A percentile compares a stretch with the other conserved stretches of the same genome.
These are phyloP conservation scores for Megastigmus dorsalis DNA, from an alignment of 2,888 invertebrate genomes.

Conservation along the genomic window DNA sequence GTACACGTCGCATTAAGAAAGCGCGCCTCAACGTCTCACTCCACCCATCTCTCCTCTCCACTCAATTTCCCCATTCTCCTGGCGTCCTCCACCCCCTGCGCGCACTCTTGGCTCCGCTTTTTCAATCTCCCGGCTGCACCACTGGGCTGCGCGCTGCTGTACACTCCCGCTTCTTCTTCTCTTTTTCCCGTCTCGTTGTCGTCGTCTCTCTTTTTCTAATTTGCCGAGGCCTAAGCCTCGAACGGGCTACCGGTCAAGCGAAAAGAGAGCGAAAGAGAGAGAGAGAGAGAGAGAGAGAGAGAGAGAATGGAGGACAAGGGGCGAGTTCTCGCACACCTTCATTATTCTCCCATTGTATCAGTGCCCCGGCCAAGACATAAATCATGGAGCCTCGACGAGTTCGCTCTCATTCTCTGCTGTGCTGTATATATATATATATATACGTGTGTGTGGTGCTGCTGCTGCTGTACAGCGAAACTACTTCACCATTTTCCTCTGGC, in stretches of 20 bases:
- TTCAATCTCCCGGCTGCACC: slow-evolving; percentile 39
- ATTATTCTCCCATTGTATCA: slow-evolving; percentile 73
- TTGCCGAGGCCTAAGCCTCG: slow-evolving; percentile 66
- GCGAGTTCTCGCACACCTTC: slow-evolving; percentile 66
- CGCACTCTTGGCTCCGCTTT: slow-evolving; percentile 18
- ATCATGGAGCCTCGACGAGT: slow-evolving; percentile 60
- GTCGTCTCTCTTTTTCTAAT: slow-evolving; percentile 67
- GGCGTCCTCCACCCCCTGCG: too few species aligned
- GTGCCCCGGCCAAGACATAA: slow-evolving; percentile 67
- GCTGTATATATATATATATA: too few species aligned
- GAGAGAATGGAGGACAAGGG: slow-evolving; percentile 21
- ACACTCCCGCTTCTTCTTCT: slow-evolving; percentile 61
- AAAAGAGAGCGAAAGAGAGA: background rate
- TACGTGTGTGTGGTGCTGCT: too few species aligned
- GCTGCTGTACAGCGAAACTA: background rate
- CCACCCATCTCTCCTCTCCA: background rate
- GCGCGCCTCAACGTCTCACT: too few species aligned
- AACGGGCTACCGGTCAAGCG: slow-evolving; percentile 10
- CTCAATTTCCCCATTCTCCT: background rate
- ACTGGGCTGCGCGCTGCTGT: too few species aligned
- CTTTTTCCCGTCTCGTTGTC: slow-evolving; percentile 66
- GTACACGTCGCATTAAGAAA: too few species aligned
- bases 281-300: slow-evolving; percentile 13
- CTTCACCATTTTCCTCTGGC: slow-evolving; percentile 13
- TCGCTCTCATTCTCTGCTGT: slow-evolving; percentile 28